phyloP scores from a whole-genome alignment of 2,113 vertebrate genomes.

The Astatoreochromis straeleni region DNA sequence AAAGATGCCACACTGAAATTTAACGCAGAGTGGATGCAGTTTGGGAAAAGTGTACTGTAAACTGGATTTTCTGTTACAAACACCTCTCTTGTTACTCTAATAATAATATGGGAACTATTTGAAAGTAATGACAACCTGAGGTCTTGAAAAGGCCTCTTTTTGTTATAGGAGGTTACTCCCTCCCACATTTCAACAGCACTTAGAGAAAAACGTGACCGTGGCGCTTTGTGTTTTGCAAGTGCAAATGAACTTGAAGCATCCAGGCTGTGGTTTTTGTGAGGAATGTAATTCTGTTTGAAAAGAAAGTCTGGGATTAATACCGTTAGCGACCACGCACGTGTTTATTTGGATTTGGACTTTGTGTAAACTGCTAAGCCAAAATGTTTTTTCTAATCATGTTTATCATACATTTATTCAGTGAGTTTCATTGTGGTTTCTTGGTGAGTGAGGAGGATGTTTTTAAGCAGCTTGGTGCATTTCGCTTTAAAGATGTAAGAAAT shows the following conservation, averaged over 20 bases:
- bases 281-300: conserved; percentile 48
- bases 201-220: neutral
- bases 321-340: neutral
- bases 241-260: conserved; percentile 7
- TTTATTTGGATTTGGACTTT: conserved; percentile 14
- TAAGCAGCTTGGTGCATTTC: conserved; percentile 38
- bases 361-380: conserved; percentile 52
- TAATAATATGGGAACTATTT: neutral
- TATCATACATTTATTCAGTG: conserved; percentile 34
- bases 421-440: conserved; percentile 14
- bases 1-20: conserved; percentile 22
- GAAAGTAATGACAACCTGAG: conserved; percentile 37
- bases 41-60: conserved; percentile 58
- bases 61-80: conserved; percentile 54
- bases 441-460: conserved; percentile 21
- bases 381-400: conserved; percentile 42
- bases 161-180: neutral
- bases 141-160: conserved; percentile 18
- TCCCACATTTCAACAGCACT: conserved; percentile 22
- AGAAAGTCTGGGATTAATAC: conserved; percentile 3
- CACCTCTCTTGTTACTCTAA: neutral
- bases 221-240: neutral
- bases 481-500: conserved; percentile 34
- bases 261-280: conserved; percentile 9
- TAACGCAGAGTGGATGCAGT: conserved; percentile 12